These are phyloP conservation scores for Cromileptes altivelis DNA, from an alignment of 2,113 vertebrate genomes.

Conservation along the genomic window DNA sequence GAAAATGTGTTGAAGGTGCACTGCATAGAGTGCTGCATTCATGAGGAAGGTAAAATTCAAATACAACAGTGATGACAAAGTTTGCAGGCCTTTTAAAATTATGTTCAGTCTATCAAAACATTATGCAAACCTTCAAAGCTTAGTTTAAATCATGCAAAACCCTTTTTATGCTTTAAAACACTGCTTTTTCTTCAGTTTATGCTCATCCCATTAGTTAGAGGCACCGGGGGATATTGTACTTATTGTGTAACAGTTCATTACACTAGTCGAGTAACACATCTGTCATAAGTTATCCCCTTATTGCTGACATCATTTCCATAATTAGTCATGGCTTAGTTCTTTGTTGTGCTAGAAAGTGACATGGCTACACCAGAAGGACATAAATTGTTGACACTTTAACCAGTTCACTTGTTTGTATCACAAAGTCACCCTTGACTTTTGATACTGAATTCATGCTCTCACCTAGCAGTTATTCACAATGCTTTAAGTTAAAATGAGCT, in stretches of 20 bases:
- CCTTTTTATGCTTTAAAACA: no score
- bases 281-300: not conserved
- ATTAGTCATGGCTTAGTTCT: not conserved
- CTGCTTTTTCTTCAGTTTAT: no score
- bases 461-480: not conserved
- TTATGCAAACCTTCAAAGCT: no score
- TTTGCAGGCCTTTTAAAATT: no score
- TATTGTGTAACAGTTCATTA: not conserved
- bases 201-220: not conserved
- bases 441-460: not conserved
- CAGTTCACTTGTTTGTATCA: not conserved
- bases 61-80: no score
- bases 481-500: not conserved
- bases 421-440: not conserved
- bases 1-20: no score
- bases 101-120: no score
- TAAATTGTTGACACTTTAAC: not conserved
- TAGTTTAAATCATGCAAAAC: no score
- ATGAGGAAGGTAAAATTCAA: no score
- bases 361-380: not conserved
- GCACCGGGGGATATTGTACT: not conserved
- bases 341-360: not conserved
- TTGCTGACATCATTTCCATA: not conserved
- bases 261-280: not conserved
- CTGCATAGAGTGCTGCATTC: no score